Base-by-base conservation (phyloP, 37 sponge, comb jelly and placozoan species). In the Ianthella basta region DNA sequence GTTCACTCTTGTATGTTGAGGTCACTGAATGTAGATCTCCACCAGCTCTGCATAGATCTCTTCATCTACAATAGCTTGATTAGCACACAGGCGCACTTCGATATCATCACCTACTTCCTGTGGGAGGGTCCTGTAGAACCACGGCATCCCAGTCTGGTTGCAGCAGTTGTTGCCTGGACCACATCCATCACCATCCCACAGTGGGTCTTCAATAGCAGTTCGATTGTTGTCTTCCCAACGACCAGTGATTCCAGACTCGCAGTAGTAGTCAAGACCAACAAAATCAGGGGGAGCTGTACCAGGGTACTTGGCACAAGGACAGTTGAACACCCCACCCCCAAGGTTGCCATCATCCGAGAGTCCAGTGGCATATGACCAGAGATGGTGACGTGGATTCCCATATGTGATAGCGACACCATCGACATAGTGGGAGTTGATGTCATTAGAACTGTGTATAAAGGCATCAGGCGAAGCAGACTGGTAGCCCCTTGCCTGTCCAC, bases 221-320 rank as follows among this genome's bases (percentile, higher is more conserved):
- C 36, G 36, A 37, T 30, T 30, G 38, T 8, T 72, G 14, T 8
- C 23, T 20, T 15, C 36, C 20, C 8, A 33, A 10, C 21, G 13
- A 20, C 73, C 73, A 72, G 23, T 30, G 6, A 21, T 30, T 8
- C 73, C 73, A 12, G 73, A 72, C 30, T 72, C 73, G 36, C 73
- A 72, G 39, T 72, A 72, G 19, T 72, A 72, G 30, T 72, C 40
- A 72, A 37, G 16, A 13, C 73, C 41, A 8, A 72, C 73, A 32
- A 72, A 72, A 13, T 12, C 32, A 37, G 73, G 73, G 18, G 73
- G 73, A 30, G 73, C 32, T 30, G 23, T 21, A 20, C 73, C 73
- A 30, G 73, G 73, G 73, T 72, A 32, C 36, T 72, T 72, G 19
- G 73, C 73, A 32, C 73, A 72, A 37, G 73, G 73, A 32, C 73